Conservation (phyloP, 2,113 vertebrate species). For the Phaetusa simplex region DNA sequence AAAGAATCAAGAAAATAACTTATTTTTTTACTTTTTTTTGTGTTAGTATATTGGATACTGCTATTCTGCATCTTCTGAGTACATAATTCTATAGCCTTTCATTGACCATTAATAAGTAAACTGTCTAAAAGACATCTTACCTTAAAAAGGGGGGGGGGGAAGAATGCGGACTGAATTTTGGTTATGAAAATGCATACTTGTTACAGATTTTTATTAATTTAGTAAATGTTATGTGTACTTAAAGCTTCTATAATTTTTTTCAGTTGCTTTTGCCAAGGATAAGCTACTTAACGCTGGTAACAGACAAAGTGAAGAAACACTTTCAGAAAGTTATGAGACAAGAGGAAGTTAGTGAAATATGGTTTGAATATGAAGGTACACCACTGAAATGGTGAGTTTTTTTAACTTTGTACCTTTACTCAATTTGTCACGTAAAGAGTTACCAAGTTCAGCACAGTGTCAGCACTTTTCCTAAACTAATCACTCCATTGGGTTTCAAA, state of each 20-base stretch:
- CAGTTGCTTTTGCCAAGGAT: slow-evolving; percentile 95
- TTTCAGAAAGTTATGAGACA: slow-evolving; percentile 94
- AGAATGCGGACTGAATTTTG: background rate
- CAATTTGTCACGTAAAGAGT: background rate
- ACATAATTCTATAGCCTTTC: background rate
- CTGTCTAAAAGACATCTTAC: background rate
- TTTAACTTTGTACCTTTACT: slow-evolving; percentile 3
- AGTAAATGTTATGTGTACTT: background rate
- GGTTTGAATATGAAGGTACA: slow-evolving; percentile 97
- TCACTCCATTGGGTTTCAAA: background rate
- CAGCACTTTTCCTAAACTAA: background rate
- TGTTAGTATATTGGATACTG: background rate
- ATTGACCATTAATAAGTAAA: background rate
- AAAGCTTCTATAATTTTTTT: slow-evolving; percentile 28
- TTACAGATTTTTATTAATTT: background rate
- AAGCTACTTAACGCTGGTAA: slow-evolving; percentile 95
- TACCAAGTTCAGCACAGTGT: background rate
- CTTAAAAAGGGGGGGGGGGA: background rate
- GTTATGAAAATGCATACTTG: background rate
- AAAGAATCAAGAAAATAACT: background rate
- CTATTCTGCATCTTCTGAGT: background rate
- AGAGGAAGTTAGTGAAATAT: slow-evolving; percentile 94
- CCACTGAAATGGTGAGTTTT: slow-evolving; percentile 93
- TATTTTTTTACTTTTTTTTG: background rate
- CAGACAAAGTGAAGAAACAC: slow-evolving; percentile 99